Conservation (phyloP, 2,888 invertebrate species). For the Trisateles emortualis region DNA sequence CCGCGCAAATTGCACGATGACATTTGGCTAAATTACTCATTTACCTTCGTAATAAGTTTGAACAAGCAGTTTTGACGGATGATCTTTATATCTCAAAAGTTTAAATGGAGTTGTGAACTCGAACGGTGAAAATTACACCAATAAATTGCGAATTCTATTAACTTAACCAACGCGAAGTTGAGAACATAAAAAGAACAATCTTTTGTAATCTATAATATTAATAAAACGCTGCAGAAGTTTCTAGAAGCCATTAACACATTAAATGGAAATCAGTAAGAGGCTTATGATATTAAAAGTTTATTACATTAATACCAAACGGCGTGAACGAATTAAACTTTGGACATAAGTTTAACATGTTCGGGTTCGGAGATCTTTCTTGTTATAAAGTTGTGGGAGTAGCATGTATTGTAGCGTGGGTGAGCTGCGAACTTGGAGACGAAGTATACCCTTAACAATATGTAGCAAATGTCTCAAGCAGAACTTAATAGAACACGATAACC, state of each 20-base stretch:
- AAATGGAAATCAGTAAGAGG: conserved; percentile 19
- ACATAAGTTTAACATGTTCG: conserved; percentile 21
- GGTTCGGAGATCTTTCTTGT: conserved; percentile 21
- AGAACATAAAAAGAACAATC: conserved; percentile 24
- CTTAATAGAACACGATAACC: too few species aligned
- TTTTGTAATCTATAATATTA: conserved; percentile 26
- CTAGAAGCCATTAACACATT: conserved; percentile 23
- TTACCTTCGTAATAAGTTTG: conserved; percentile 17
- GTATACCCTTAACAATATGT: background rate
- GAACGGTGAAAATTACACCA: conserved; percentile 28
- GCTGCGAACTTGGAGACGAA: background rate
- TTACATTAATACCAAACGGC: conserved; percentile 26
- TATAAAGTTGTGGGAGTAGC: conserved; percentile 18
- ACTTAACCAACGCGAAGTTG: conserved; percentile 23
- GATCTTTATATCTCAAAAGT: conserved; percentile 37
- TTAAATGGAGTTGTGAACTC: conserved; percentile 40
- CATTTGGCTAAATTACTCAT: conserved; percentile 23
- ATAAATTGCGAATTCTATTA: conserved; percentile 39
- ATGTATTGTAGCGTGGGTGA: conserved; percentile 1
- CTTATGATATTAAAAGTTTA: conserved; percentile 28
- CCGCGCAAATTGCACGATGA: conserved; percentile 22
- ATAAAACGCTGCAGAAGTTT: conserved; percentile 29
- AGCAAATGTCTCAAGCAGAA: background rate
- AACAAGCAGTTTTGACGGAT: conserved; percentile 33
- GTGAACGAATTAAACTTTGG: conserved; percentile 38